Conservation (phyloP, 30 jellyfish, hydroid and myxozoan genomes). For the Hydractinia symbiolongicarpus region DNA sequence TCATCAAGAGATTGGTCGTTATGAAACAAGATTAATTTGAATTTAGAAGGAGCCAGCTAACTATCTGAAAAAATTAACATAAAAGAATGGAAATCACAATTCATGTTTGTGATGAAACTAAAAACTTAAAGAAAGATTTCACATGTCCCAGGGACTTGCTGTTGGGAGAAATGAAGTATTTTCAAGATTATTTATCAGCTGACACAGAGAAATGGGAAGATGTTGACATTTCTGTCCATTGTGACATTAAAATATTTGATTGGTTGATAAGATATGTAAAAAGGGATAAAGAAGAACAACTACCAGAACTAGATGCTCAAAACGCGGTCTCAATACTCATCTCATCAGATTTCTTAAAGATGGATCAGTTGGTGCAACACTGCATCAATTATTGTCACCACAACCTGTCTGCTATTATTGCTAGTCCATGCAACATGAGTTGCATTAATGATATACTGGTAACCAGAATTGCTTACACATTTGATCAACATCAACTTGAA, state of each 20-base stretch:
- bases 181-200: constrained; percentile 72
- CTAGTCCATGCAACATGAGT: constrained; percentile 81
- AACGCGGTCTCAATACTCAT: constrained; percentile 75
- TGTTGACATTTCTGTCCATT: constrained; percentile 93
- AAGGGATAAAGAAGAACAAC: constrained; percentile 26
- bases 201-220: constrained; percentile 82
- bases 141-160: constrained; percentile 70
- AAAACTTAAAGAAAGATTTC: constrained; percentile 80
- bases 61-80: too few species aligned
- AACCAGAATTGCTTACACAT: constrained; percentile 58
- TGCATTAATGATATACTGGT: constrained; percentile 81
- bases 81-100: constrained; percentile 59
- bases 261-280: constrained; percentile 87
- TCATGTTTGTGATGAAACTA: constrained; percentile 87
- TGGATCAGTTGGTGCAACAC: constrained; percentile 69
- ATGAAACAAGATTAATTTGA: too few species aligned
- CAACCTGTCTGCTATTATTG: constrained; percentile 62
- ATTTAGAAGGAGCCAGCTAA: too few species aligned
- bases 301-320: constrained; percentile 36
- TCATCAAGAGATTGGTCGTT: too few species aligned
- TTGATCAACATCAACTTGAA: constrained; percentile 58
- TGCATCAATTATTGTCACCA: constrained; percentile 62
- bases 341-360: constrained; percentile 83
- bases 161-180: constrained; percentile 72
- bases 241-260: constrained; percentile 87